These are phyloP conservation scores for Oryctes rhinoceros DNA, from an alignment of 1,140 invertebrate genomes.

Conservation along the genomic window DNA sequence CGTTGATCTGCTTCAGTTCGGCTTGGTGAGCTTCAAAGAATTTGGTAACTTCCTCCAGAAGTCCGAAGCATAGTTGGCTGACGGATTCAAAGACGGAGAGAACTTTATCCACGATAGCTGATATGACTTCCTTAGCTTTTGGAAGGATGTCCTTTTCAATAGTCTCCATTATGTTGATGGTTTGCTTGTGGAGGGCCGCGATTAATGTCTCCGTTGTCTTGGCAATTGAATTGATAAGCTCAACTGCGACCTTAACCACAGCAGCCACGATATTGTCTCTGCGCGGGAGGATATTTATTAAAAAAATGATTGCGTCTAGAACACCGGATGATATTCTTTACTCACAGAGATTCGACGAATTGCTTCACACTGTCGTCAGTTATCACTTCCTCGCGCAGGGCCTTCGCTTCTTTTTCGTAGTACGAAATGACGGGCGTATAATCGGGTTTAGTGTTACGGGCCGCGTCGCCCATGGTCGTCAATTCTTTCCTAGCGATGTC, in stretches of 20 bases:
- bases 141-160: slow-evolving; percentile 66
- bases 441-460: slow-evolving; percentile 69
- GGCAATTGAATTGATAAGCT: slow-evolving; percentile 62
- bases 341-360: slow-evolving; percentile 71
- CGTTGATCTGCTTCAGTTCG: slow-evolving; percentile 71
- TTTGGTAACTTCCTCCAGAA: slow-evolving; percentile 64
- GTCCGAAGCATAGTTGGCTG: slow-evolving; percentile 63
- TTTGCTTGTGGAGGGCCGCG: slow-evolving; percentile 56
- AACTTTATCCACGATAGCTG: slow-evolving; percentile 60
- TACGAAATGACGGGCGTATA: slow-evolving; percentile 67
- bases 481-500: slow-evolving; percentile 54
- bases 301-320: neutral
- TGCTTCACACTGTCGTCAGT: slow-evolving; percentile 73
- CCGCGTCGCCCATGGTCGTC: slow-evolving; percentile 61
- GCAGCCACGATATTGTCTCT: slow-evolving; percentile 64
- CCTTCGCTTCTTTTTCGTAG: slow-evolving; percentile 68
- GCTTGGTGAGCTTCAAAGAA: slow-evolving; percentile 70
- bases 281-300: neutral
- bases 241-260: slow-evolving; percentile 61
- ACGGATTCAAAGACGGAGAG: slow-evolving; percentile 62
- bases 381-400: slow-evolving; percentile 70
- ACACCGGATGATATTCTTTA: slow-evolving; percentile 43
- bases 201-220: slow-evolving; percentile 63
- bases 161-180: slow-evolving; percentile 62
- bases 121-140: slow-evolving; percentile 66